Percentiles rank a stretch among this genome's conserved stretches.
phyloP scores from a whole-genome alignment of 2,113 vertebrate species.

The Sceloporus undulatus region DNA sequence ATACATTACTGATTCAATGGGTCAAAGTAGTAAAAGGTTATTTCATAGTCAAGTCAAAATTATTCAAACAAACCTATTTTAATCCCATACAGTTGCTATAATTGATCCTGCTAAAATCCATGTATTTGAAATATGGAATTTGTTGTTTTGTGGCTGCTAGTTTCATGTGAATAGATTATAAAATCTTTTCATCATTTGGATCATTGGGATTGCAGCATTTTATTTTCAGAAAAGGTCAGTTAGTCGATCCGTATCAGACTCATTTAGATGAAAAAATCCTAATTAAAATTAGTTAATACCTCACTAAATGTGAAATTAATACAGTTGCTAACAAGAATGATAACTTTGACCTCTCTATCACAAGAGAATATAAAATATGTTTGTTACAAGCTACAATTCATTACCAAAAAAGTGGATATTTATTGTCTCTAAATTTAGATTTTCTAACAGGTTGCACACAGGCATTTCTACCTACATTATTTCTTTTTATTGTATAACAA shows the following conservation, averaged over 20 bases:
- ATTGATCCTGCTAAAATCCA: not conserved
- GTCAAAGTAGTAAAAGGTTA: not conserved
- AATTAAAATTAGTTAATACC: not conserved
- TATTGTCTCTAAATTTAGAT: not conserved
- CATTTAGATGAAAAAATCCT: not conserved
- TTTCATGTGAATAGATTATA: not conserved
- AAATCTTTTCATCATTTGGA: not conserved
- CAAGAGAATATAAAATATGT: not conserved
- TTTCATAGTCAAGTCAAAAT: not conserved
- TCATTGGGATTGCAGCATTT: not conserved
- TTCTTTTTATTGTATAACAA: constrained; percentile 29
- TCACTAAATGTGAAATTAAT: not conserved
- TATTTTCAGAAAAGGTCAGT: not conserved
- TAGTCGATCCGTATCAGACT: not conserved
- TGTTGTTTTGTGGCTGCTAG: not conserved
- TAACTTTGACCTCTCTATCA: not conserved
- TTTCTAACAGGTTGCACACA: not conserved
- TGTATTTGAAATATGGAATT: not conserved
- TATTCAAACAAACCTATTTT: not conserved
- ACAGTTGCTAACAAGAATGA: not conserved
- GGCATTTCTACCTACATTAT: not conserved
- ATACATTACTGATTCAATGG: not conserved
- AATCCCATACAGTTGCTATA: not conserved
- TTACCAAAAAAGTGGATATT: not conserved
- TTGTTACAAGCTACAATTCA: not conserved